Conservation (phyloP, 2,797 vertebrate genomes). For the Cheracebus regulus region DNA sequence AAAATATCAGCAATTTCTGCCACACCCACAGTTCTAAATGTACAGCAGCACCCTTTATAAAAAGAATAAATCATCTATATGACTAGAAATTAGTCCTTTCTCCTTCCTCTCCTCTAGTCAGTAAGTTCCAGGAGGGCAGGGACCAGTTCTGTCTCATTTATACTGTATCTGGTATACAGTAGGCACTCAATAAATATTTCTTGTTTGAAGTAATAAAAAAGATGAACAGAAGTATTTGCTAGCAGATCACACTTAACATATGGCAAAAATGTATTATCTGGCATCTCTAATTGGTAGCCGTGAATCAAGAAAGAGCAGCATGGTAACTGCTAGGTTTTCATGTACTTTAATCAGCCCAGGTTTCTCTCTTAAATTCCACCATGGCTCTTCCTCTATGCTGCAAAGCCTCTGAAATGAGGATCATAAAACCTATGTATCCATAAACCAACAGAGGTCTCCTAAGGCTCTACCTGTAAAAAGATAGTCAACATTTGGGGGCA, state of each 20-base stretch:
- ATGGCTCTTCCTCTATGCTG: background rate
- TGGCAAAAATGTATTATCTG: background rate
- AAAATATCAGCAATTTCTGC: constrained; percentile 72
- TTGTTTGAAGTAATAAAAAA: constrained; percentile 15
- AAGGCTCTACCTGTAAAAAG: constrained; percentile 10
- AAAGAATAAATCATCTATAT: constrained; percentile 63
- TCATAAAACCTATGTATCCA: background rate
- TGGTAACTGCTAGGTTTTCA: background rate
- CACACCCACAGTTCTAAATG: constrained; percentile 62
- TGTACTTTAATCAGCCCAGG: background rate
- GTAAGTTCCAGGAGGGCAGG: background rate
- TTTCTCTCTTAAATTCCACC: background rate
- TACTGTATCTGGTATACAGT: background rate
- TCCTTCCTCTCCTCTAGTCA: background rate
- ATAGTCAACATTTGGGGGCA: background rate
- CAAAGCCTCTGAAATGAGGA: background rate
- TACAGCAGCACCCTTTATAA: constrained; percentile 69
- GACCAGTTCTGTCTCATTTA: background rate
- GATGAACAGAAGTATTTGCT: background rate
- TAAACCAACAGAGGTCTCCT: background rate
- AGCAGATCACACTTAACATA: background rate
- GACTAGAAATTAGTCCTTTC: constrained; percentile 50
- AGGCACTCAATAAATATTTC: background rate
- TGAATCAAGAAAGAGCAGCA: background rate
- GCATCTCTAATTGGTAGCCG: background rate